Evolutionary conservation across 2,113 vertebrate species (phyloP), one percentile per base, ranked within the genome.

Genomic region (Grallaria varia): DNA sequence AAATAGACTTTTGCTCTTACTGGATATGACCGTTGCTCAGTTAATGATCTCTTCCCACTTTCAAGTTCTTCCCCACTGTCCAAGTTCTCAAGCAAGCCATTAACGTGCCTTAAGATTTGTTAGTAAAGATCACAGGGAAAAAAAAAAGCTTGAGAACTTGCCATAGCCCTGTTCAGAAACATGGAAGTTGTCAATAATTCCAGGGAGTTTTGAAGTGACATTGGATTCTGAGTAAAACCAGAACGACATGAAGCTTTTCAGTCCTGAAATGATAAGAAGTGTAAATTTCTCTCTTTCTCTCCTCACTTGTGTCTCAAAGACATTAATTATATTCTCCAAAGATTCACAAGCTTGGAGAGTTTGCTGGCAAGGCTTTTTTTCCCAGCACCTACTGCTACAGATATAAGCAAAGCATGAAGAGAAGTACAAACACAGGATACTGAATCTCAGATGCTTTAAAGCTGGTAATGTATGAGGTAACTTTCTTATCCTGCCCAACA

Each of bases 291-390:
- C 14, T 78, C 59, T 74, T 87, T 94, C 56, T 94, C 56, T 90
- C 64, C 66, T 87, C n/a, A n/a, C 77, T 94, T 92, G 24, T 79
- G 33, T 71, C 92, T 96, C 84, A 49, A 77, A 90, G 86, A 91
- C 50, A 79, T 66, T 93, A 96, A 96, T 96, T 96, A 87, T 71
- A 84, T 50, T 83, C 59, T 96, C 74, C 71, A 92, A 83, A 94
- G 71, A 88, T 69, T 75, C 59, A 87, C 71, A 84, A 44, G 37
- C 52, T 95, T 77, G 71, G 64, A 55, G 50, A 72, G 37, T 56
- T 89, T 33, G 19, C 87, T 89, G 69, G 74, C 62, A 93, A 91
- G 35, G 67, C 14, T 0, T 79, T 47, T 82, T 96, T 95, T 73
- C 80, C 67, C 63, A 91, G 74, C 35, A 87, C 31, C 66, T 93